Evolutionary conservation across 1,140 invertebrate genomes (phyloP).

Genomic region (Oreohelix idahoensis): DNA sequence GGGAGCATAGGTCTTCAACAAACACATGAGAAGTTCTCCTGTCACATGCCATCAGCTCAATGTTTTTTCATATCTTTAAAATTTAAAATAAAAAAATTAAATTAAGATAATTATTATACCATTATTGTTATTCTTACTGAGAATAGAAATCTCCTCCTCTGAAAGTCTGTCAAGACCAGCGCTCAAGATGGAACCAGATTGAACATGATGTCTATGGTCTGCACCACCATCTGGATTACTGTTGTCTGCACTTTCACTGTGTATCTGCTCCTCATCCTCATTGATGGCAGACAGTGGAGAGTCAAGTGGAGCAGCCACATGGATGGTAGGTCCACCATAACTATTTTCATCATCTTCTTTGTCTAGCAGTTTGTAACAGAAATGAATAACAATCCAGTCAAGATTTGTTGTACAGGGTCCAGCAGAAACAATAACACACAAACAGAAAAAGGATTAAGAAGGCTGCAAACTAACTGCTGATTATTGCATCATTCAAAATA

Average conservation of each 20-base stretch:
- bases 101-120: no score
- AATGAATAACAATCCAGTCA: neutral
- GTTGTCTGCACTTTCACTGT: constrained; percentile 41
- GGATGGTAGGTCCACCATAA: neutral
- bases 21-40: no score
- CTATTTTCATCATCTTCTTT: constrained; percentile 37
- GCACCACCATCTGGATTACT: constrained; percentile 22
- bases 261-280: constrained; percentile 62
- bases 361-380: neutral
- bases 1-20: no score
- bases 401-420: no score
- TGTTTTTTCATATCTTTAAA: no score
- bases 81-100: no score
- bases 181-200: neutral
- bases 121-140: constrained; percentile 56
- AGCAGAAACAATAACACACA: no score
- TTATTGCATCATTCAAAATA: no score
- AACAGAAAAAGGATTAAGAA: no score
- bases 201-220: neutral
- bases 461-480: no score
- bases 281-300: constrained; percentile 60
- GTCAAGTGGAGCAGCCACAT: constrained; percentile 43
- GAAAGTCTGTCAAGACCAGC: constrained; percentile 51
- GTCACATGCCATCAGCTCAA: no score
- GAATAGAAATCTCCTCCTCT: constrained; percentile 57